A percentile compares a stretch with the other conserved stretches of the same genome.
phyloP scores from a whole-genome alignment of 2,888 invertebrate genomes.

The Sympetrum striolatum region DNA sequence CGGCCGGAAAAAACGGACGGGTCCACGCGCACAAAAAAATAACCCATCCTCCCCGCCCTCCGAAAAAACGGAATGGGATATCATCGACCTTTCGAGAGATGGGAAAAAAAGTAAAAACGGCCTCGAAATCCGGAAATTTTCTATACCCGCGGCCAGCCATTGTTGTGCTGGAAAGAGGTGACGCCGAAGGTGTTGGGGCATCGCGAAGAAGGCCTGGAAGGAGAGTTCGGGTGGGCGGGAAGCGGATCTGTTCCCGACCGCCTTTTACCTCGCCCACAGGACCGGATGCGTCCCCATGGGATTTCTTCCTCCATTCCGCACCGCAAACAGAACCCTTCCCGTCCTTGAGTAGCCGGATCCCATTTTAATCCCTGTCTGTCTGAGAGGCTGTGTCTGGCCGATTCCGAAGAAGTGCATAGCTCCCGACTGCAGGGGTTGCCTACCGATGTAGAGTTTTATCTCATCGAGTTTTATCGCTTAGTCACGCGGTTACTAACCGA shows the following conservation, averaged over 20 bases:
- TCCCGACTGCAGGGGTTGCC: background rate
- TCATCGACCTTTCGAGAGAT: background rate
- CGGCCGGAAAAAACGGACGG: background rate
- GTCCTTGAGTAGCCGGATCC: background rate
- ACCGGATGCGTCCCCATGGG: constrained; percentile 19
- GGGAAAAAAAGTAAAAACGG: background rate
- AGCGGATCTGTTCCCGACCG: constrained; percentile 5
- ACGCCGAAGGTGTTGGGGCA: background rate
- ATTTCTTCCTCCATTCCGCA: background rate
- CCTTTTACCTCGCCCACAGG: constrained; percentile 31
- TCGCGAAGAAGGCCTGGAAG: background rate
- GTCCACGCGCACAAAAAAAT: background rate
- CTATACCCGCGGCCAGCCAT: background rate
- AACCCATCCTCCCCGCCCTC: background rate
- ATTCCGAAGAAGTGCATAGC: background rate
- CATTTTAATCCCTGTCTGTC: background rate
- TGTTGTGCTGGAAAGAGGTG: background rate
- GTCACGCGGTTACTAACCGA: background rate
- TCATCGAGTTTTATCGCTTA: background rate
- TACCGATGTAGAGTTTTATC: background rate
- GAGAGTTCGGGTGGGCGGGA: background rate
- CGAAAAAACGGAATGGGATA: background rate
- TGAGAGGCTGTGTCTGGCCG: background rate
- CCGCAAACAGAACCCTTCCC: background rate
- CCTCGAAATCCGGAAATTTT: background rate